These are phyloP conservation scores for Triplophysa siluroides DNA, from an alignment of 2,113 vertebrate species.

Conservation along the genomic window DNA sequence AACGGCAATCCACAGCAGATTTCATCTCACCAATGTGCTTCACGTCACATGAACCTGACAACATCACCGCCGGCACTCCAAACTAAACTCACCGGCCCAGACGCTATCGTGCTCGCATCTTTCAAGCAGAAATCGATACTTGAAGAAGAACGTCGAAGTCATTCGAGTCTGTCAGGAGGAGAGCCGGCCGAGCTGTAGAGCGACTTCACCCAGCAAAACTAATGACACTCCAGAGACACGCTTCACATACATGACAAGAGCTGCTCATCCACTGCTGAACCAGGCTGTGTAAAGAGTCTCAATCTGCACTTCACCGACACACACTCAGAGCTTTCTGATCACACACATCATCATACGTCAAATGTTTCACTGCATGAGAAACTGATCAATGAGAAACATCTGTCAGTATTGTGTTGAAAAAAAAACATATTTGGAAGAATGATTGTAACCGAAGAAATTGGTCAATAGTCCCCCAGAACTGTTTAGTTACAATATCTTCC, in stretches of 20 bases:
- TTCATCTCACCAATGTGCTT: constrained; percentile 39
- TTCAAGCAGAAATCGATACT: neutral
- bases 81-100: neutral
- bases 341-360: too few species aligned
- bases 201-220: neutral
- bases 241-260: neutral
- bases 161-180: neutral
- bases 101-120: neutral
- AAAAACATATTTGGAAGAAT: too few species aligned
- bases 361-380: too few species aligned
- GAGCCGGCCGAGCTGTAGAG: neutral
- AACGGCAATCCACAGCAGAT: constrained; percentile 39
- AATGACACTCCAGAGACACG: neutral
- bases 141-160: neutral
- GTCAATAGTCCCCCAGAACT: too few species aligned
- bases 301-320: neutral
- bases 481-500: too few species aligned
- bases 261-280: neutral
- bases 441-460: too few species aligned
- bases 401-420: too few species aligned
- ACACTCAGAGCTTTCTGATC: too few species aligned
- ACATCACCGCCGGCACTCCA: neutral
- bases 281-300: neutral
- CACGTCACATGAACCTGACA: neutral
- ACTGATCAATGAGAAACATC: too few species aligned